Evolutionary conservation across 2,797 vertebrate species (phyloP).

Genomic region (Vespertilio murinus): DNA sequence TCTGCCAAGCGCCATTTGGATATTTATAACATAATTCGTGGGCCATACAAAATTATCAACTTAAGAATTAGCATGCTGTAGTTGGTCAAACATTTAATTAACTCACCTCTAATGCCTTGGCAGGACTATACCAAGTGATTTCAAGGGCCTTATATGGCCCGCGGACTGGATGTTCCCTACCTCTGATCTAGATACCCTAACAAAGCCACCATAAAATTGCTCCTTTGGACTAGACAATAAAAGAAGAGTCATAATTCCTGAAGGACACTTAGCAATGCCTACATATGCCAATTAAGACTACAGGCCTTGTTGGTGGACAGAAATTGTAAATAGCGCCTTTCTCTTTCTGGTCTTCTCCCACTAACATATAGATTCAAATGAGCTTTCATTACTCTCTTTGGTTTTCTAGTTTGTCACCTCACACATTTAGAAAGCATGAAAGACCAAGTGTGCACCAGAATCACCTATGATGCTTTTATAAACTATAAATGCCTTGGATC

Average conservation of each 20-base stretch:
- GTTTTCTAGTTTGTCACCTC: slow-evolving; percentile 8
- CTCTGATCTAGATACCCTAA: neutral
- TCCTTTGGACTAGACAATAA: neutral
- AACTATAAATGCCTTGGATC: neutral
- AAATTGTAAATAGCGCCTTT: neutral
- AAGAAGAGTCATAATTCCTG: neutral
- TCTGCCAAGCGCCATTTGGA: no score
- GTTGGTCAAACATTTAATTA: no score
- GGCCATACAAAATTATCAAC: no score
- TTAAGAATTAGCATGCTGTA: no score
- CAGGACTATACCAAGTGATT: no score
- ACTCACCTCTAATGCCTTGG: no score
- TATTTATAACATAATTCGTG: no score
- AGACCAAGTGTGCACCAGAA: neutral
- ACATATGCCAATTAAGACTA: neutral
- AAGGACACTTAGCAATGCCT: neutral
- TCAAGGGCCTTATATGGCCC: no score
- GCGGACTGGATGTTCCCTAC: no score
- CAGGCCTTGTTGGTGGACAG: neutral
- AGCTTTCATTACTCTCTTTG: neutral
- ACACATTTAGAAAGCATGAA: neutral
- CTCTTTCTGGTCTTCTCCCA: neutral
- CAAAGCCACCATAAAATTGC: neutral
- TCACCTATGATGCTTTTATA: neutral
- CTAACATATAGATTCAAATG: neutral